These are phyloP conservation scores for Metopia argyrocephala DNA, from an alignment of 2,888 invertebrate genomes.

Conservation along the genomic window DNA sequence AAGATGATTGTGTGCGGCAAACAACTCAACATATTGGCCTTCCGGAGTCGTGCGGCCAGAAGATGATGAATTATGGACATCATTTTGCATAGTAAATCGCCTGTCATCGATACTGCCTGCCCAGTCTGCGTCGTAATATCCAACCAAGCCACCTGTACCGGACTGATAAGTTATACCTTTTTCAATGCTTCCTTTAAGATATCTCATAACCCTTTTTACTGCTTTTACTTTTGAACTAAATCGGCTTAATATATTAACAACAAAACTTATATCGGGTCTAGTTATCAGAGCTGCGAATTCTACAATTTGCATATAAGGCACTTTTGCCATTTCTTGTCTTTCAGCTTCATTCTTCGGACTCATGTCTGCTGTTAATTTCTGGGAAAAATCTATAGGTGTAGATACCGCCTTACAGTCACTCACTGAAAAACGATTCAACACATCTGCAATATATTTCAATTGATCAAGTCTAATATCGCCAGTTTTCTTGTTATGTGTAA, in stretches of 20 bases:
- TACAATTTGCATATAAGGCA: neutral
- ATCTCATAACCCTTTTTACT: slow-evolving; percentile 47
- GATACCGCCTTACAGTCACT: slow-evolving; percentile 7
- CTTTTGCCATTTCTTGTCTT: neutral
- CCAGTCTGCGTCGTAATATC: slow-evolving; percentile 36
- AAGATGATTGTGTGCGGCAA: too few relatives aligned
- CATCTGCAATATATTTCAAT: slow-evolving; percentile 3
- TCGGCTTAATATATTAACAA: slow-evolving; percentile 15
- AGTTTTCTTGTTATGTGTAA: slow-evolving; percentile 15
- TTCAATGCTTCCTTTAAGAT: slow-evolving; percentile 38
- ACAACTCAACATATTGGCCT: too few relatives aligned
- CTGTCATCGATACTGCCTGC: slow-evolving; percentile 37
- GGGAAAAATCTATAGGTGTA: slow-evolving; percentile 7
- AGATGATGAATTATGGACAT: too few relatives aligned
- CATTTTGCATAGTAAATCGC: slow-evolving; percentile 49
- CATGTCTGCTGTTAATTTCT: slow-evolving; percentile 11
- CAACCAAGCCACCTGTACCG: slow-evolving; percentile 14
- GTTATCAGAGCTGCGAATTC: neutral
- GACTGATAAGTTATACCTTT: slow-evolving; percentile 13
- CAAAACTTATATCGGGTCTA: slow-evolving; percentile 6
- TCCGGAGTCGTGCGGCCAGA: too few relatives aligned
- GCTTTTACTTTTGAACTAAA: slow-evolving; percentile 18
- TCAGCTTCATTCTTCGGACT: neutral
- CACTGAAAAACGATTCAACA: slow-evolving; percentile 38
- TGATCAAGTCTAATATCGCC: neutral